phyloP scores from a whole-genome alignment of 2,888 invertebrate species.

The Nephrocerus scutellatus region DNA sequence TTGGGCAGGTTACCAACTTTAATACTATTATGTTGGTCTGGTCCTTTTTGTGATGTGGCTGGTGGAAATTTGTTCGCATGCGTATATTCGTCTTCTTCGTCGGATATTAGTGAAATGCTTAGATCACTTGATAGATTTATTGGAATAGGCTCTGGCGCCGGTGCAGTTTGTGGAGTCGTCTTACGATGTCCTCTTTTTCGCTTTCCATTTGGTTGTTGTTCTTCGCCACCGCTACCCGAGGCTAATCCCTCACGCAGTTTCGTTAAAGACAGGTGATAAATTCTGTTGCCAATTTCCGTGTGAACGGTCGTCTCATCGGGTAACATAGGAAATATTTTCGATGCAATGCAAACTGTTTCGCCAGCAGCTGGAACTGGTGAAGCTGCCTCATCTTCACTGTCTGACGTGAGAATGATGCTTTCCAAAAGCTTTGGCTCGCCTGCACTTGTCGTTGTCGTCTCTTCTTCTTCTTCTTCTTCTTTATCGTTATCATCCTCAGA shows the following conservation, averaged over 20 bases:
- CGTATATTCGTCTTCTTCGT: constrained; percentile 42
- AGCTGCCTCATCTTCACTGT: constrained; percentile 14
- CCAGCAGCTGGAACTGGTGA: too few species aligned
- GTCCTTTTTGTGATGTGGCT: too few species aligned
- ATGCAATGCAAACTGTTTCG: too few species aligned
- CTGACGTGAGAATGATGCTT: constrained; percentile 18
- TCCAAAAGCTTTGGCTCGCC: too few species aligned
- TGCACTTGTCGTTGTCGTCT: constrained; percentile 8
- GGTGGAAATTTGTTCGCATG: too few species aligned
- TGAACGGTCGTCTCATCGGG: constrained; percentile 43
- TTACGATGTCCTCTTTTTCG: too few species aligned
- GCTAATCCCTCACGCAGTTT: constrained; percentile 43
- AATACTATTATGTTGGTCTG: too few species aligned
- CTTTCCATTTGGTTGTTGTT: too few species aligned
- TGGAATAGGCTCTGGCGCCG: constrained; percentile 34
- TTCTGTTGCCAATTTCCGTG: constrained; percentile 43
- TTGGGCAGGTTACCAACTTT: too few species aligned
- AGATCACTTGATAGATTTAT: constrained; percentile 38
- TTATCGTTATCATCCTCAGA: constrained; percentile 34
- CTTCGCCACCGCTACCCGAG: too few species aligned
- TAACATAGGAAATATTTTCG: constrained; percentile 29
- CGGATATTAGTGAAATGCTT: constrained; percentile 45
- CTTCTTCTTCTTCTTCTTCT: constrained; percentile 4
- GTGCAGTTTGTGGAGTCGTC: constrained; percentile 29
- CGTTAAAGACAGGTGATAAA: constrained; percentile 41